Evolutionary conservation across 2,888 invertebrate genomes (phyloP).

Genomic region (Mesochorus sp.): DNA sequence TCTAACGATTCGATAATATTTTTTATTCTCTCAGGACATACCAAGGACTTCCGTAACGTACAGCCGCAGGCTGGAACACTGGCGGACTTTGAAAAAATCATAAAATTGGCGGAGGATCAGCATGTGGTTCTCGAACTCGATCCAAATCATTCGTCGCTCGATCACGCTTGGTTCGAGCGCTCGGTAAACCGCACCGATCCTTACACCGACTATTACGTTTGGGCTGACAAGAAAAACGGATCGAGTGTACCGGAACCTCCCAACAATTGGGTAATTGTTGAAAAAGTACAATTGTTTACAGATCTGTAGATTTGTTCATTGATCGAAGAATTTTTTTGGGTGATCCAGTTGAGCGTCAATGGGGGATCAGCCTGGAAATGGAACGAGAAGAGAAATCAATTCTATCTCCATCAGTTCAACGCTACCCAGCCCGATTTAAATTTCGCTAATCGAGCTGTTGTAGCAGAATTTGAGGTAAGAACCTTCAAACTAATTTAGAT

Average conservation of each 20-base stretch:
- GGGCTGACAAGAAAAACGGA: constrained; percentile 84
- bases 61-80: constrained; percentile 83
- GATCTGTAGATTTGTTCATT: too few relatives aligned
- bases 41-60: constrained; percentile 82
- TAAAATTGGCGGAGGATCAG: constrained; percentile 83
- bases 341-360: constrained; percentile 81
- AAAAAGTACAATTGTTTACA: too few relatives aligned
- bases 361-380: constrained; percentile 88
- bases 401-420: constrained; percentile 90
- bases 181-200: constrained; percentile 85
- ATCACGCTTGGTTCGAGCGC: constrained; percentile 89
- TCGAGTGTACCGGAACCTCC: constrained; percentile 83
- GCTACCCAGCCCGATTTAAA: constrained; percentile 90
- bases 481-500: too few relatives aligned
- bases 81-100: constrained; percentile 82
- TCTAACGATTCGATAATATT: not conserved
- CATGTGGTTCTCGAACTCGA: constrained; percentile 89
- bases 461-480: constrained; percentile 84
- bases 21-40: constrained; percentile 75
- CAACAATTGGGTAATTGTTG: constrained; percentile 87
- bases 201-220: constrained; percentile 90
- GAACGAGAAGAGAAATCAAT: constrained; percentile 86
- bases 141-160: constrained; percentile 87
- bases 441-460: constrained; percentile 88
- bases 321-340: constrained; percentile 1